Conservation (phyloP, 1,140 invertebrate genomes). For the Lethocerus indicus region DNA sequence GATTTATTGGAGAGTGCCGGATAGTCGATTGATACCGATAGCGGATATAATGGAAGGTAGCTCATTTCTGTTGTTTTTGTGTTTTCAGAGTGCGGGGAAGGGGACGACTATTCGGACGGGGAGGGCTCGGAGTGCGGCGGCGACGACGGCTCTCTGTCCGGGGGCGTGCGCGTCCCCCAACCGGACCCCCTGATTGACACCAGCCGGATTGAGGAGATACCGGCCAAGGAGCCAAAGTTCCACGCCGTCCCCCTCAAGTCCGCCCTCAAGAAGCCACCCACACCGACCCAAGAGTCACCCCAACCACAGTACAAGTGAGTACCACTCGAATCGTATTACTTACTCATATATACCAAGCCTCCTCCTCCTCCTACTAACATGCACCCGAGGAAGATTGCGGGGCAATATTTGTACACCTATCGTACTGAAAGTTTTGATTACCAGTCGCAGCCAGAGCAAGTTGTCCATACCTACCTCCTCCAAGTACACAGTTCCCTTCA, state of each 20-base stretch:
- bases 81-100: constrained; percentile 21
- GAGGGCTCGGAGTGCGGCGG: constrained; percentile 34
- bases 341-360: too few species aligned
- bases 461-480: too few species aligned
- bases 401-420: too few species aligned
- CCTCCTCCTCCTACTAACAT: too few species aligned
- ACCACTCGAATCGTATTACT: constrained; percentile 20
- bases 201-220: constrained; percentile 69
- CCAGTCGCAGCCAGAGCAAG: too few species aligned
- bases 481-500: too few species aligned
- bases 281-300: constrained; percentile 58
- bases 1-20: too few species aligned
- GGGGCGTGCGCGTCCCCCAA: constrained; percentile 27
- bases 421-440: too few species aligned
- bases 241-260: constrained; percentile 81
- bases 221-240: constrained; percentile 68
- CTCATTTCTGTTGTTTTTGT: too few species aligned
- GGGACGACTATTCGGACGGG: constrained; percentile 37
- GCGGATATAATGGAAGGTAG: too few species aligned
- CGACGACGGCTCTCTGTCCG: constrained; percentile 28
- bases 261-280: constrained; percentile 68
- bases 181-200: constrained; percentile 54
- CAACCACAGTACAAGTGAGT: constrained; percentile 30
- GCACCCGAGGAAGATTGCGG: too few species aligned
- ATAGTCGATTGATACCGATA: too few species aligned